These are phyloP conservation scores for Fragariocoptes setiger DNA, from an alignment of 1,140 invertebrate species.

Conservation along the genomic window DNA sequence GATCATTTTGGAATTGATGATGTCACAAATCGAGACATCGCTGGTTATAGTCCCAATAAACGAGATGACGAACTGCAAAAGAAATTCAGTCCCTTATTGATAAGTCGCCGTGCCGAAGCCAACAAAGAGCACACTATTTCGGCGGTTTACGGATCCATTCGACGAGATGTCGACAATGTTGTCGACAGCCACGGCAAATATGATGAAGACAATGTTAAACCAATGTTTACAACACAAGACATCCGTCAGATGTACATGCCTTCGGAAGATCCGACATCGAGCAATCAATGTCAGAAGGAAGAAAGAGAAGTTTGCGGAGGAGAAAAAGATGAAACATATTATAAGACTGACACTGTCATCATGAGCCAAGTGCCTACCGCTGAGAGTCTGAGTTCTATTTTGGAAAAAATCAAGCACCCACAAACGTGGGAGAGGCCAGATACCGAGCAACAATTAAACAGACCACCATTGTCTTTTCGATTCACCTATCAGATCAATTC, in stretches of 20 bases:
- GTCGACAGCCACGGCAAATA: slow-evolving; percentile 7
- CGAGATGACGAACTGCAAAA: not conserved
- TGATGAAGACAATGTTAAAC: slow-evolving; percentile 3
- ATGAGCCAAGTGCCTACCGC: not conserved
- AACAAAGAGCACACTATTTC: not conserved
- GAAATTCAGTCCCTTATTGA: not conserved
- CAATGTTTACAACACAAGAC: not conserved
- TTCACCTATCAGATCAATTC: too few species aligned
- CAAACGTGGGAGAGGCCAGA: not conserved
- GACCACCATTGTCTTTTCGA: not conserved
- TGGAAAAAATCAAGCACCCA: not conserved
- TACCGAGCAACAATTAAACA: not conserved
- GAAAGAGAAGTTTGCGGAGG: not conserved
- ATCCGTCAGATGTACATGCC: not conserved
- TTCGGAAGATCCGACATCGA: not conserved
- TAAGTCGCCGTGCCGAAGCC: not conserved
- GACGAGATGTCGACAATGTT: slow-evolving; percentile 9
- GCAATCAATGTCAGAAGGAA: not conserved
- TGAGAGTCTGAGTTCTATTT: not conserved
- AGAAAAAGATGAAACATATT: slow-evolving; percentile 1
- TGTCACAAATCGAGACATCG: slow-evolving; percentile 3
- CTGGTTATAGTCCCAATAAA: not conserved
- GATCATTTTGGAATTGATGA: slow-evolving; percentile 3
- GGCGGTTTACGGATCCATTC: slow-evolving; percentile 6
- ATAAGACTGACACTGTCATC: slow-evolving; percentile 2